These are phyloP conservation scores for Ceryle rudis DNA, from an alignment of 2,797 vertebrate genomes.

Conservation along the genomic window DNA sequence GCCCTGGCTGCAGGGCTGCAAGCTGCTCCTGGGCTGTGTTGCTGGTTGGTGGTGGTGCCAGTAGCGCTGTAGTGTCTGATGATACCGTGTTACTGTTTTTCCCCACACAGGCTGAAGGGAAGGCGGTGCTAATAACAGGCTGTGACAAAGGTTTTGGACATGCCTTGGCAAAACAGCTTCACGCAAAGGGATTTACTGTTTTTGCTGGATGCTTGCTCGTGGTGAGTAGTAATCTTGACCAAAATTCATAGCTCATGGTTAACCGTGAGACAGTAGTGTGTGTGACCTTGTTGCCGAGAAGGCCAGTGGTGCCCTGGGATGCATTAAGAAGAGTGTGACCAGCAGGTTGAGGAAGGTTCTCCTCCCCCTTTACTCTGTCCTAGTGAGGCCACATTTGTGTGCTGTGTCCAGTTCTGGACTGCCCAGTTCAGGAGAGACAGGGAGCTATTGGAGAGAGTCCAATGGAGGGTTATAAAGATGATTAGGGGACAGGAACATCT, in stretches of 20 bases:
- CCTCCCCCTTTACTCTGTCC: no score
- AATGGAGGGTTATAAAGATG: no score
- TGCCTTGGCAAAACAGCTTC: slow-evolving; percentile 84
- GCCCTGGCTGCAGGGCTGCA: background rate
- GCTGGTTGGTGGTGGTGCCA: background rate
- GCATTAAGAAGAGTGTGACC: no score
- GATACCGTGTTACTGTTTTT: background rate
- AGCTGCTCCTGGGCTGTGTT: background rate
- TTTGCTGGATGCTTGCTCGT: slow-evolving; percentile 88
- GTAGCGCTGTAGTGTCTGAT: background rate
- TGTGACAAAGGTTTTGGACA: slow-evolving; percentile 90
- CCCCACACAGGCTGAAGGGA: slow-evolving; percentile 80
- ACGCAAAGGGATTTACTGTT: slow-evolving; percentile 85
- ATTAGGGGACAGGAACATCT: no score
- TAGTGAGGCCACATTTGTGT: no score
- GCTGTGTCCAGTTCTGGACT: no score
- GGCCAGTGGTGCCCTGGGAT: no score
- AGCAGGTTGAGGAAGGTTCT: no score
- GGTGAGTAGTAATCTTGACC: slow-evolving; percentile 71
- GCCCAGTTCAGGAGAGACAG: no score
- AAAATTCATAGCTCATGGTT: background rate
- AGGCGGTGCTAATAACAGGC: slow-evolving; percentile 86
- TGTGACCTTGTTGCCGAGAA: no score
- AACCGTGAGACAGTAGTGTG: no score
- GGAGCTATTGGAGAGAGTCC: no score